A percentile compares a stretch with the other conserved stretches of the same genome.
phyloP scores from a whole-genome alignment of 2,797 vertebrate species.

The Pipistrellus pygmaeus region DNA sequence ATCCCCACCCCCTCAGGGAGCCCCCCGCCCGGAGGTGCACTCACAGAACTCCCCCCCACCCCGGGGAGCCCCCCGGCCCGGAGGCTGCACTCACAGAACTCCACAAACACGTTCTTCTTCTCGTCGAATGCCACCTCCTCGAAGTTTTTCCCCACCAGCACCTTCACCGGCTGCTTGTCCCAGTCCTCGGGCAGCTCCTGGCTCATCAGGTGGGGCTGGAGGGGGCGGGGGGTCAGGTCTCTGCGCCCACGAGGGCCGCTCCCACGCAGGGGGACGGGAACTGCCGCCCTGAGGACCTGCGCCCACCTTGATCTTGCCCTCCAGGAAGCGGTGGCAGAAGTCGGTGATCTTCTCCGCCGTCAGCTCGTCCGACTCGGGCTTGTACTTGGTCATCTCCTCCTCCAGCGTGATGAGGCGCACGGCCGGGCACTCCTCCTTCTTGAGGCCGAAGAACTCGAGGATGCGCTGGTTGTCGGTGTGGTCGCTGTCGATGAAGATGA shows the following conservation, averaged over 20 bases:
- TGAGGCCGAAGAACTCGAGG: conserved; percentile 98
- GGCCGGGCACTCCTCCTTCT: conserved; percentile 98
- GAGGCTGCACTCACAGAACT: conserved; percentile 95
- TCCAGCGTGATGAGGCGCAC: conserved; percentile 98
- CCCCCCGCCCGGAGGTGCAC: too few species aligned
- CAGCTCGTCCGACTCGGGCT: conserved; percentile 92
- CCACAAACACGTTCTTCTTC: conserved; percentile 96
- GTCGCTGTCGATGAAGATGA: conserved; percentile 99
- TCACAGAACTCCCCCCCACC: accelerated
- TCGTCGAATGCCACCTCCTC: conserved; percentile 96
- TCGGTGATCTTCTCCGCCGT: conserved; percentile 92
- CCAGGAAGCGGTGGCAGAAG: conserved; percentile 94
- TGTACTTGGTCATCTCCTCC: conserved; percentile 99
- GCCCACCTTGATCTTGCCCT: conserved; percentile 97
- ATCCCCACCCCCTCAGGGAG: accelerated
- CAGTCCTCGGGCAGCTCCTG: conserved; percentile 97
- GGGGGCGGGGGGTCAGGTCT: not conserved
- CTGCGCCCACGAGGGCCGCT: not conserved
- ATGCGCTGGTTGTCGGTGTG: conserved; percentile 98
- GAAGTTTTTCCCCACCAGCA: conserved; percentile 97
- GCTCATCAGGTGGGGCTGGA: conserved; percentile 98
- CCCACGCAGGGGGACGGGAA: not conserved
- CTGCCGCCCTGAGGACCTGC: accelerated
- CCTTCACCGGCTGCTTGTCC: conserved; percentile 95
- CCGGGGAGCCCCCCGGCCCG: accelerated